Evolutionary conservation across 2,888 invertebrate genomes (phyloP), one percentile per base, ranked within the genome.

Genomic region (Acronicta leporina): DNA sequence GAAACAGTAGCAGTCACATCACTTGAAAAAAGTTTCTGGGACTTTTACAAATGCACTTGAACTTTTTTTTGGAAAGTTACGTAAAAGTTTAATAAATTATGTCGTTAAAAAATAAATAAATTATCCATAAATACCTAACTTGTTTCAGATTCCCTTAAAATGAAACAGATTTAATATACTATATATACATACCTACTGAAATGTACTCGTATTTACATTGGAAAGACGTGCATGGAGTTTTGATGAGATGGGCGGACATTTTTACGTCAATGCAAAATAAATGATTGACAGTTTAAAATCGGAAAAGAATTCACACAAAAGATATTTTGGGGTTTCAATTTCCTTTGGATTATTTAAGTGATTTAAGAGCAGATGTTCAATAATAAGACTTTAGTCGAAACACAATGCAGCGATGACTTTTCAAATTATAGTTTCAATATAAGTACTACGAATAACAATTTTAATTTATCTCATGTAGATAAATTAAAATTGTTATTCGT

Each of bases 231-330:
- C 52, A 66, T 65, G 62, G 62, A 79, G 72, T 77, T 79, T 80
- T 81, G 84, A 86, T 75, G 78, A 77, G 84, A 85, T 80, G 85
- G 92, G 92, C 87, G 92, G 92, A 87, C 87, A 85, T 80, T 84
- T 84, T 77, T 68, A 73, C 68, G 55, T 83, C 77, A 86, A 84
- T 83, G 79, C 77, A 82, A 82, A 87, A 85, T 80, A 71, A 81
- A 77, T 92, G 91, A 92, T 89, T 92, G 92, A 91, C 92, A 89
- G 85, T 79, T 83, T 67, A 66, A 66, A 83, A 76, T 75, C 73
- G 62, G 78, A 79, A 81, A 70, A 77, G 68, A 82, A 79, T 76
- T 62, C 65, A 74, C 44, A 81, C 84, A 85, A 88, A 85, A 83
- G 80, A 75, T 75, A 68, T 80, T 82, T 79, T 77, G 68, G 77